Evolutionary conservation across 2,888 invertebrate genomes (phyloP).

Genomic region (Lasius platythorax): DNA sequence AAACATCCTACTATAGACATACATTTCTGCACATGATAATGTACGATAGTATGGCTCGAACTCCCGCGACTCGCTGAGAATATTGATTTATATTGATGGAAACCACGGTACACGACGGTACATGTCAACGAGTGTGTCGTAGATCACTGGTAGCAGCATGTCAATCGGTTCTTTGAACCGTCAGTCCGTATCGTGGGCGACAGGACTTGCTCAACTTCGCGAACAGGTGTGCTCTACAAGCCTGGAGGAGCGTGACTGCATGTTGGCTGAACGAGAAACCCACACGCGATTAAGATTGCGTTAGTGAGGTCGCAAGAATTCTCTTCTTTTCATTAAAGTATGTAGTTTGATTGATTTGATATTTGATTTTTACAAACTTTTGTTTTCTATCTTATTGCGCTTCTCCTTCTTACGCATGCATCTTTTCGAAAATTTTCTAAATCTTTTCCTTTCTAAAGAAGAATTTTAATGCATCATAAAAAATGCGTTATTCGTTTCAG

Average conservation of each 20-base stretch:
- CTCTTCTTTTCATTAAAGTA: background rate
- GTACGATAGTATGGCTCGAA: conserved; percentile 3
- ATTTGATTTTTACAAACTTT: background rate
- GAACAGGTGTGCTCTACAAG: conserved; percentile 71
- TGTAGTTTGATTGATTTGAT: background rate
- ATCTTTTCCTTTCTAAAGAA: background rate
- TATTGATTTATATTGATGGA: conserved; percentile 41
- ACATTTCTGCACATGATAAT: conserved; percentile 30
- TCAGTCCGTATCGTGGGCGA: conserved; percentile 60
- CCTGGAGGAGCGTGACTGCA: conserved; percentile 61
- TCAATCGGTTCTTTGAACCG: conserved; percentile 39
- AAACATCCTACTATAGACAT: background rate
- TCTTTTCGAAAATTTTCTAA: background rate
- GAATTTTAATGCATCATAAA: background rate
- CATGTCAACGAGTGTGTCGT: conserved; percentile 36
- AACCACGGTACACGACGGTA: background rate
- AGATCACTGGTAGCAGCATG: conserved; percentile 52
- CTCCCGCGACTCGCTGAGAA: conserved; percentile 31
- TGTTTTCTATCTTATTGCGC: background rate
- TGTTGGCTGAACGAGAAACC: conserved; percentile 69
- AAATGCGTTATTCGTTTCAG: background rate
- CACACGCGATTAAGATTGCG: conserved; percentile 76
- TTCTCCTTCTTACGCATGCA: background rate
- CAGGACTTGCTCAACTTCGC: conserved; percentile 63
- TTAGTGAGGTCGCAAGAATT: conserved; percentile 35